Evolutionary conservation across 1,140 invertebrate genomes (phyloP).

Genomic region (Saccostrea echinata): DNA sequence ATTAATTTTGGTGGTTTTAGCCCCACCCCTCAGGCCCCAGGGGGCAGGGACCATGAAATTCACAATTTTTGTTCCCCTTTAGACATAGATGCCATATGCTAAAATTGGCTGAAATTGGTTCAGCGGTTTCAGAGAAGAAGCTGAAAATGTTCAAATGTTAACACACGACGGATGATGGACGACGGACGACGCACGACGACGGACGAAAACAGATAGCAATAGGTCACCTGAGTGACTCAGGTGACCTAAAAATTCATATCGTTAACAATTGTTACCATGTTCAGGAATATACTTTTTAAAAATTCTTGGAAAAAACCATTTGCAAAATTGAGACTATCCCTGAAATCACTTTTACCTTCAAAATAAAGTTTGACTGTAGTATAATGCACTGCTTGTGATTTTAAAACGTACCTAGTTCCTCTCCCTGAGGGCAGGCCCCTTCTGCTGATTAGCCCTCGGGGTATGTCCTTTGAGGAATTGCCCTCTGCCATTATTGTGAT

Average conservation of each 20-base stretch:
- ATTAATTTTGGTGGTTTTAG: too few species aligned
- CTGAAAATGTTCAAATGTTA: too few species aligned
- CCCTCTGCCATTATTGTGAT: conserved; percentile 52
- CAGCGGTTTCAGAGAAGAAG: too few species aligned
- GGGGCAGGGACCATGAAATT: too few species aligned
- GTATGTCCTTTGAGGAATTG: conserved; percentile 63
- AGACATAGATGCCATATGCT: too few species aligned
- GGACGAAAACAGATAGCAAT: too few species aligned
- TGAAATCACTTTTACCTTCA: neutral
- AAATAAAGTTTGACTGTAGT: neutral
- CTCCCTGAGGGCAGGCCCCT: conserved; percentile 69
- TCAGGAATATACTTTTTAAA: neutral
- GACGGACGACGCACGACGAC: too few species aligned
- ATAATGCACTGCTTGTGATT: neutral
- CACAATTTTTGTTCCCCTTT: too few species aligned
- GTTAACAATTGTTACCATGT: neutral
- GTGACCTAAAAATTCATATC: neutral
- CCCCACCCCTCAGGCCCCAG: too few species aligned
- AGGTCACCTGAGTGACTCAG: too few species aligned
- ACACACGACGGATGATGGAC: too few species aligned
- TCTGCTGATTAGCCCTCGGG: conserved; percentile 71
- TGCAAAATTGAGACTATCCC: neutral
- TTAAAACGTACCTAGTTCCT: conserved; percentile 64
- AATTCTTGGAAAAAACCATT: neutral
- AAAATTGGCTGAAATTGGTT: too few species aligned